A percentile compares a stretch with the other conserved stretches of the same genome.
Evolutionary conservation across 2,888 invertebrate genomes (phyloP).

Genomic region (Andrena chrysosceles): DNA sequence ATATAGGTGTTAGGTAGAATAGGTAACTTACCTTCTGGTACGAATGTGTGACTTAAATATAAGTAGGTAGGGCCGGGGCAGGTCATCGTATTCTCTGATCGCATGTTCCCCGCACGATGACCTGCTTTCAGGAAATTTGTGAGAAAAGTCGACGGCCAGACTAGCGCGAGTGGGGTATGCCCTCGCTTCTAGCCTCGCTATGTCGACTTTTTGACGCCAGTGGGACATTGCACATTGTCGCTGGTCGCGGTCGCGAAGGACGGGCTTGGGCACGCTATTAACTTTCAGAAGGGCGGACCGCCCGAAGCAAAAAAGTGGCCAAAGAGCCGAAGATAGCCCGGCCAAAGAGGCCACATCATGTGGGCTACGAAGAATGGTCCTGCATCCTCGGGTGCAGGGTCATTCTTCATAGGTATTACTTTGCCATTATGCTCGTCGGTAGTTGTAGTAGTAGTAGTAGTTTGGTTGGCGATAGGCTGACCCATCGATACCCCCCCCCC

Average conservation of each 20-base stretch:
- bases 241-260: not conserved
- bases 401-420: no score
- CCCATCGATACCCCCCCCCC: no score
- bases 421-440: no score
- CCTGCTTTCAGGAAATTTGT: not conserved
- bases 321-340: no score
- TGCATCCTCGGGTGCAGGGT: no score
- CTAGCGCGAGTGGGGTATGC: not conserved
- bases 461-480: no score
- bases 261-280: not conserved
- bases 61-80: constrained; percentile 13
- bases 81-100: not conserved
- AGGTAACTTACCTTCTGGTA: constrained; percentile 14
- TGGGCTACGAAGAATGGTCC: no score
- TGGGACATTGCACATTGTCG: not conserved
- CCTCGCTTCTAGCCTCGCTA: not conserved
- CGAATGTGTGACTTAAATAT: not conserved
- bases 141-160: not conserved
- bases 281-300: not conserved
- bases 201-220: not conserved
- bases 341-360: no score
- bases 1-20: not conserved
- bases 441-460: no score
- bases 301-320: not conserved
- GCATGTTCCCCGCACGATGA: not conserved